Evolutionary conservation across 1,140 invertebrate species (phyloP), one percentile per base, ranked within the genome.

Genomic region (Stenopsyche tienmushanensis): DNA sequence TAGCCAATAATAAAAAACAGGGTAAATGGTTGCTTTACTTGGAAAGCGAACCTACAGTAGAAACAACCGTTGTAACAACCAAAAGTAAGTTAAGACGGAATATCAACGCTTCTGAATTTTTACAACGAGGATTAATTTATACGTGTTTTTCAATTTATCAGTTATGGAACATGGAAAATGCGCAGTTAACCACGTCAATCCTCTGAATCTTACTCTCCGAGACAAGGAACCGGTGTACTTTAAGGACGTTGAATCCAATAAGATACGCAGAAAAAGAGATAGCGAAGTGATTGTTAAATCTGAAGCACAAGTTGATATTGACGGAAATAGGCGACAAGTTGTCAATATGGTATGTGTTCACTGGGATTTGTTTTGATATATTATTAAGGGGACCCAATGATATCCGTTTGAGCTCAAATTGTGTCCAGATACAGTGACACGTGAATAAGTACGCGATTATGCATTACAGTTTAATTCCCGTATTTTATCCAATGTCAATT

Each of bases 11-110:
- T 13, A 87, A 86, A 69, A 74, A 81, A 10, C 82, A 88, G 71
- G 92, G 92, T 42, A 96, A 97, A 77, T 96, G 94, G 89, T 79
- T 97, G 9, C 80, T 97, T 0, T 97, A 97, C 74, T 81, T 96
- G 42, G 93, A 95, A 77, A 87, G 89, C 64, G 71, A 83, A 3
- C 93, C 94, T 8, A 83, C 82, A 44, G 83, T 93, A 18, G 87
- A 90, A 78, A 7, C 55, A 55, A 24, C 23, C 25, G 20, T 15
- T 47, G 45, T 47, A 7, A 15, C 13, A 34, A 34, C 13, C 29
- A 13, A n/a, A n/a, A n/a, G n/a, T n/a, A n/a, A n/a, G n/a, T n/a
- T n/a, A n/a, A n/a, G n/a, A n/a, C n/a, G n/a, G n/a, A n/a, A n/a
- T n/a, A n/a, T n/a, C n/a, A n/a, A n/a, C n/a, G n/a, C n/a, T n/a